Percentiles rank a stretch among this genome's conserved stretches.
Conservation (phyloP, 2,113 vertebrate species). For the Serinus canaria region DNA sequence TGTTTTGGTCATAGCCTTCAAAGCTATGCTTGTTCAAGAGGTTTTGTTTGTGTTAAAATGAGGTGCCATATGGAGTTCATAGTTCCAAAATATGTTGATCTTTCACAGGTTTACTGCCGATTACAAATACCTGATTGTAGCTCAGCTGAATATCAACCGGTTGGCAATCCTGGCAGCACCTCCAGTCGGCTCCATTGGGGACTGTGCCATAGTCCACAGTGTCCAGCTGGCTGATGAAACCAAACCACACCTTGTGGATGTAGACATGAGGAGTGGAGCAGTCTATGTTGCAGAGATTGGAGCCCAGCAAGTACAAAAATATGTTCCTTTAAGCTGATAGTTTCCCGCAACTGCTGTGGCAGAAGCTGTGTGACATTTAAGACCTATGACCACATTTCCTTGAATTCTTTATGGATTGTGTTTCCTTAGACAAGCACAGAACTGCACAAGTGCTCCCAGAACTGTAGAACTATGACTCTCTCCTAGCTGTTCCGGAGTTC, state of each 20-base stretch:
- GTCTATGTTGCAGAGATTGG: slow-evolving; percentile 94
- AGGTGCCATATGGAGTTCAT: not conserved
- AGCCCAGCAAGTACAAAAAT: slow-evolving; percentile 93
- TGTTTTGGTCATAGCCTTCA: not conserved
- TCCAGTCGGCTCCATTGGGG: slow-evolving; percentile 80
- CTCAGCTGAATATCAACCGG: slow-evolving; percentile 86
- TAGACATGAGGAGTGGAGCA: slow-evolving; percentile 82
- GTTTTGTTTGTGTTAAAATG: not conserved
- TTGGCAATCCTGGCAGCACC: slow-evolving; percentile 83
- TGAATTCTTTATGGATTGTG: not conserved
- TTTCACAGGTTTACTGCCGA: slow-evolving; percentile 81
- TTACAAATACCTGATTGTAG: slow-evolving; percentile 84
- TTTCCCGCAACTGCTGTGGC: not conserved
- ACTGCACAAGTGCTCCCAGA: not conserved
- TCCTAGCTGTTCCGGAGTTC: not conserved
- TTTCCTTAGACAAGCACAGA: not conserved
- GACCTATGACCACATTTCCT: not conserved
- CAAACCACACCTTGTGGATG: slow-evolving; percentile 88
- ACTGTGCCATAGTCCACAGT: slow-evolving; percentile 79
- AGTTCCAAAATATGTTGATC: not conserved
- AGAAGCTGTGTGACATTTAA: not conserved
- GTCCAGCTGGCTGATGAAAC: slow-evolving; percentile 88
- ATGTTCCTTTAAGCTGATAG: slow-evolving; percentile 68
- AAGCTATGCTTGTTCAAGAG: not conserved
- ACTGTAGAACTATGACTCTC: not conserved